phyloP scores from a whole-genome alignment of 2,888 invertebrate species.

The Polyommatus iphigenia region DNA sequence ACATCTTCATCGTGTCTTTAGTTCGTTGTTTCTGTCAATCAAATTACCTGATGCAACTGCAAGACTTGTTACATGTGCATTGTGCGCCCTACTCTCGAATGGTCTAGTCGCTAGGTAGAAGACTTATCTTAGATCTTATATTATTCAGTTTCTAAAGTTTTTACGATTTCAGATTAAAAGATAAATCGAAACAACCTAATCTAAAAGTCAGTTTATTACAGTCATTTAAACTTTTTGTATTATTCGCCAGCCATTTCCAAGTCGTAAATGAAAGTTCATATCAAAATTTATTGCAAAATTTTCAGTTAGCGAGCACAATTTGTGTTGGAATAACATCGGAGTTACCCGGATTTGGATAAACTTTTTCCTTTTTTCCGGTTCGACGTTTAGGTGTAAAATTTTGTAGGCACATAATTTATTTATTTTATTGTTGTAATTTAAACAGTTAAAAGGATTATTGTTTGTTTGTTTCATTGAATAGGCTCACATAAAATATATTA shows the following conservation, averaged over 20 bases:
- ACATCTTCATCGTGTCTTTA: too few species aligned
- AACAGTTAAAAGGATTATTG: too few species aligned
- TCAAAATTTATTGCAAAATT: constrained; percentile 12
- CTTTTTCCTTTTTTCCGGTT: neutral
- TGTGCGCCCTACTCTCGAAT: too few species aligned
- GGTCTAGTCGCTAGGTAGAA: too few species aligned
- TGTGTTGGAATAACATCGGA: neutral
- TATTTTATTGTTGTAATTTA: neutral
- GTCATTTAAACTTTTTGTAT: constrained; percentile 15
- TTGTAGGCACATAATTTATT: neutral
- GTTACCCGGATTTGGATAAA: neutral
- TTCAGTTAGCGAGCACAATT: neutral
- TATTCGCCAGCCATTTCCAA: constrained; percentile 17
- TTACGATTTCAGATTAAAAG: neutral
- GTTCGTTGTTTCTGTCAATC: too few species aligned
- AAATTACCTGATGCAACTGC: too few species aligned
- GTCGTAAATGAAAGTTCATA: constrained; percentile 21
- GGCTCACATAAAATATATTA: too few species aligned
- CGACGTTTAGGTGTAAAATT: neutral
- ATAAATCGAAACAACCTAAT: neutral
- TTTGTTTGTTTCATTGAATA: too few species aligned
- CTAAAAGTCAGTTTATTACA: constrained; percentile 1
- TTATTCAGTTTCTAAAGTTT: neutral
- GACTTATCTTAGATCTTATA: neutral
- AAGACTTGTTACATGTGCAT: too few species aligned